phyloP scores from a whole-genome alignment of 2,797 vertebrate genomes.

The Gorsachius magnificus region DNA sequence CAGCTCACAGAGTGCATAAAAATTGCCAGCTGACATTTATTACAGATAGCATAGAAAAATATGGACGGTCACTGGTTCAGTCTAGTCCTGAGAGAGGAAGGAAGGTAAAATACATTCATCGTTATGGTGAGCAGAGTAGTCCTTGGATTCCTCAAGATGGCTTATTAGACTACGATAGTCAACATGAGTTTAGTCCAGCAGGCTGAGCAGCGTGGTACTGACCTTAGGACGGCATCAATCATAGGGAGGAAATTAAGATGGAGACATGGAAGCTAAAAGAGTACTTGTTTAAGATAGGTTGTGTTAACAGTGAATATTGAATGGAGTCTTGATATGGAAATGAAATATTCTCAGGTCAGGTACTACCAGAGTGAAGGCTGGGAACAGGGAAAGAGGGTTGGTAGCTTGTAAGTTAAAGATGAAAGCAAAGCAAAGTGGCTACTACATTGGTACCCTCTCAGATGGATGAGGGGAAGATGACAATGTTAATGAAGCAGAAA shows the following conservation, averaged over 20 bases:
- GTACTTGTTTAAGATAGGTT: not conserved
- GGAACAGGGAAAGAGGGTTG: not conserved
- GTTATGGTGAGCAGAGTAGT: not conserved
- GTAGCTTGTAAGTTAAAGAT: not conserved
- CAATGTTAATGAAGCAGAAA: not conserved
- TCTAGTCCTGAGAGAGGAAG: not conserved
- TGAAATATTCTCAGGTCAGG: not conserved
- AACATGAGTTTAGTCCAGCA: not conserved
- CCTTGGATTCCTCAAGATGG: not conserved
- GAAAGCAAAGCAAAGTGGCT: not conserved
- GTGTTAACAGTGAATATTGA: not conserved
- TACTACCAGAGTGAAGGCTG: not conserved
- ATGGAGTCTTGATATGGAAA: not conserved
- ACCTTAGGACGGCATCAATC: not conserved
- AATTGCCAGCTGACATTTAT: slow-evolving; percentile 7
- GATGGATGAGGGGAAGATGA: not conserved
- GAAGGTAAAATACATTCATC: not conserved
- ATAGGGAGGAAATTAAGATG: not conserved
- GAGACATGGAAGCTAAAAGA: not conserved
- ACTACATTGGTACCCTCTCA: not conserved
- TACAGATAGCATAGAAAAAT: not conserved
- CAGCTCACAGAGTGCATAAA: not conserved
- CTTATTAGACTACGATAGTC: not conserved
- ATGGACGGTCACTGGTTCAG: not conserved
- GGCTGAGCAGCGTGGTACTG: not conserved